Base-by-base conservation (phyloP, 1,140 invertebrate genomes). In the Anoplophora glabripennis region DNA sequence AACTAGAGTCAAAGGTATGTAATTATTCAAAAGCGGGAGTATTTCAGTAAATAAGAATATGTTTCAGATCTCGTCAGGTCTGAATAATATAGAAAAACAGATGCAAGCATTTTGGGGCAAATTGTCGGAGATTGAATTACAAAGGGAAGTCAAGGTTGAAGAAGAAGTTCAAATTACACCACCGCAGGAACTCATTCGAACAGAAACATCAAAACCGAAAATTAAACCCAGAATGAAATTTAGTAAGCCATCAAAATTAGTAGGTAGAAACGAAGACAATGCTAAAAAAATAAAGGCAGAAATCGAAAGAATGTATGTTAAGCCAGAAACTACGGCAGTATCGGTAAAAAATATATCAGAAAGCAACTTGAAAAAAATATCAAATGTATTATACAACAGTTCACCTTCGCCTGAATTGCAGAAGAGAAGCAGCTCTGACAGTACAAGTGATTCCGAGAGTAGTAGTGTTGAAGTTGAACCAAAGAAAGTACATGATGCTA, bases 31-130 rank as follows among this genome's bases (percentile, higher is more conserved):
- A 34, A 7, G 8, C n/a, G n/a, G n/a, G n/a, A 4, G 35, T 18
- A 28, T 28, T 28, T 28, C 5, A 28, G 21, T 28, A 38, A 57
- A 18, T 47, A 61, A n/a, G n/a, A n/a, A n/a, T n/a, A 41, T 51
- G 49, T 37, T 46, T 67, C 15, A 72, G 66, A 59, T 73, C 18
- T 63, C 69, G 12, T 59, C 61, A 9, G 66, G 69, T 48, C 63
- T 75, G 17, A 53, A 64, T 28, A 67, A 67, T 40, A 68, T 74
- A 40, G 69, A 74, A 57, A 57, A 55, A n/a, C 70, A 73, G 63
- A 73, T 74, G 67, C 53, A 69, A 49, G 52, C 59, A 0, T 71
- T 75, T 53, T 70, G 66, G 60, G 51, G 66, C 21, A 73, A 73
- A 64, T 49, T 75, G 18, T 65, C 61, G 34, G 64, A 67, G 47